These are phyloP conservation scores for Philhelius pedissequus DNA, from an alignment of 2,888 invertebrate species.

Conservation along the genomic window DNA sequence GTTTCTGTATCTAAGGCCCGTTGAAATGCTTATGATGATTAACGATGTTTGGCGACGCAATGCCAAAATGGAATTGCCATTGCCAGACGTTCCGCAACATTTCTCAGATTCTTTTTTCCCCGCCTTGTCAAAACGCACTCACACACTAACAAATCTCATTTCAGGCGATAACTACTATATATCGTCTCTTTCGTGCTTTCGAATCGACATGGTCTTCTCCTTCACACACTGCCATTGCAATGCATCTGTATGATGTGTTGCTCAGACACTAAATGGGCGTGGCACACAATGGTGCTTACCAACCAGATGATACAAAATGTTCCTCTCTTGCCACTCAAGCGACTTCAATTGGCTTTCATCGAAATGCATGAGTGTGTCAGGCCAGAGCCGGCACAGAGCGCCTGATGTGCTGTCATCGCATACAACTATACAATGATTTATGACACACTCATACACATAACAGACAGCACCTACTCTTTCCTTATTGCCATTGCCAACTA, in stretches of 20 bases:
- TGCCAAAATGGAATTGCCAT: conserved; percentile 61
- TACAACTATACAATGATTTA: conserved; percentile 53
- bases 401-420: conserved; percentile 42
- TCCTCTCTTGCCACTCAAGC: conserved; percentile 66
- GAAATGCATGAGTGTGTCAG: conserved; percentile 49
- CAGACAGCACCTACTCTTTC: background rate
- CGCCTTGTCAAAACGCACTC: background rate
- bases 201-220: background rate
- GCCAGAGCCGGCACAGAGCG: background rate
- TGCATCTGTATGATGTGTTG: background rate
- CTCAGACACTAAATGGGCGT: conserved; percentile 52
- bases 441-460: conserved; percentile 25
- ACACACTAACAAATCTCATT: background rate
- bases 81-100: conserved; percentile 57
- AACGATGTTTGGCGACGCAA: conserved; percentile 54
- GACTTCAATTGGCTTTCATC: conserved; percentile 69
- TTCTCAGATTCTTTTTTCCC: conserved; percentile 56
- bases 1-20: conserved; percentile 1
- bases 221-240: conserved; percentile 20
- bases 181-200: background rate
- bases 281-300: conserved; percentile 69
- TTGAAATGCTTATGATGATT: conserved; percentile 26
- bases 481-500: background rate
- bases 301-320: conserved; percentile 69
- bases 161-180: background rate